Evolutionary conservation across 2,888 invertebrate genomes (phyloP).

Genomic region (Nemoura dubitans): DNA sequence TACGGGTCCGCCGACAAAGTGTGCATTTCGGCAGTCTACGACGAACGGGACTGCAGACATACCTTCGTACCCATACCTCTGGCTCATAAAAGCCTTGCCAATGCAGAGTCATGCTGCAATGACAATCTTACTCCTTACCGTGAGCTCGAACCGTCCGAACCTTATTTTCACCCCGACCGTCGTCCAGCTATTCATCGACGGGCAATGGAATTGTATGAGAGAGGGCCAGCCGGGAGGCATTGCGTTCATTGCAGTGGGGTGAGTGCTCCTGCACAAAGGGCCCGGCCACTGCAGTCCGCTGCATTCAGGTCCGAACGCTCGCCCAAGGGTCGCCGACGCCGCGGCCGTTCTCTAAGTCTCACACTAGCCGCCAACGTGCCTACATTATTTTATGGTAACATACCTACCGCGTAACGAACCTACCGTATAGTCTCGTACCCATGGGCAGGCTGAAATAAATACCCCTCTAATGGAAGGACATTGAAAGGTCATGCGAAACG

Average conservation of each 20-base stretch:
- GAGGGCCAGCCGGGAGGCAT: constrained; percentile 24
- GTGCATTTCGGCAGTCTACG: neutral
- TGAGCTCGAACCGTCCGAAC: constrained; percentile 10
- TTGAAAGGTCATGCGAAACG: constrained; percentile 32
- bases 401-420: neutral
- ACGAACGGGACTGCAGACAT: neutral
- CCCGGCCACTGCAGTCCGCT: constrained; percentile 7
- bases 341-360: neutral
- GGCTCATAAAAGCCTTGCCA: neutral
- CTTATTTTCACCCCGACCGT: constrained; percentile 1
- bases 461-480: constrained; percentile 24
- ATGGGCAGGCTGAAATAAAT: neutral
- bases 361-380: neutral
- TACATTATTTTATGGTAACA: neutral
- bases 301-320: neutral
- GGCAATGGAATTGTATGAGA: constrained; percentile 17
- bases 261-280: neutral
- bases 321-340: neutral
- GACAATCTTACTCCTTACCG: constrained; percentile 1
- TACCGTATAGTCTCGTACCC: neutral
- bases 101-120: constrained; percentile 15
- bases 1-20: neutral
- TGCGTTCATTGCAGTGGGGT: constrained; percentile 17
- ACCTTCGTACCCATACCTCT: neutral
- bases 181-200: constrained; percentile 30